Percentiles rank a stretch among this genome's conserved stretches.
phyloP scores from a whole-genome alignment of 2,888 invertebrate genomes.

The Drosophila mulleri region DNA sequence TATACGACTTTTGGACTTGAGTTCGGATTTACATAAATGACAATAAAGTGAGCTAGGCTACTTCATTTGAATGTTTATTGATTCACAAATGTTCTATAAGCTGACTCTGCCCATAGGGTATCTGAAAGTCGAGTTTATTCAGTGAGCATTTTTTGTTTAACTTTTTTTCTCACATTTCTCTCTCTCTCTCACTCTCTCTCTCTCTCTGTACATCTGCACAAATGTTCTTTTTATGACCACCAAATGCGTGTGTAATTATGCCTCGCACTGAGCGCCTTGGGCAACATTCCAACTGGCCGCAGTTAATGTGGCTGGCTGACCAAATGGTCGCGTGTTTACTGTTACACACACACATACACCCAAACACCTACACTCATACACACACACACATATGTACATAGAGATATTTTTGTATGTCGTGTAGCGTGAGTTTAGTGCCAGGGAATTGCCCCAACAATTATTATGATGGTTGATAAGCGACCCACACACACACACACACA shows the following conservation, averaged over 20 bases:
- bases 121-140: neutral
- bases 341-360: neutral
- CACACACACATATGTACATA: neutral
- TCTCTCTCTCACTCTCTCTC: neutral
- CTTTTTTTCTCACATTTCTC: neutral
- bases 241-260: slow-evolving; percentile 78
- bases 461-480: slow-evolving; percentile 78
- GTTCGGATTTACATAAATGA: too few relatives aligned
- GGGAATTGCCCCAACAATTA: slow-evolving; percentile 78
- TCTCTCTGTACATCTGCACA: slow-evolving; percentile 50
- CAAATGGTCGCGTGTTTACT: slow-evolving; percentile 54
- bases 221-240: slow-evolving; percentile 75
- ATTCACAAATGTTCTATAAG: neutral
- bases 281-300: slow-evolving; percentile 54
- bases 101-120: neutral
- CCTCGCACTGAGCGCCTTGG: slow-evolving; percentile 51
- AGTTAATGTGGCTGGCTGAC: slow-evolving; percentile 45
- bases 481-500: slow-evolving; percentile 17
- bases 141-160: neutral
- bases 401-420: slow-evolving; percentile 10
- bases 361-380: neutral
- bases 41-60: too few relatives aligned
- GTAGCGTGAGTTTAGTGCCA: slow-evolving; percentile 54
- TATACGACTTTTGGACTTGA: too few relatives aligned
- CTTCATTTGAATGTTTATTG: neutral